These are phyloP conservation scores for Sphaerodactylus townsendi DNA, from an alignment of 2,113 vertebrate species.

Conservation along the genomic window DNA sequence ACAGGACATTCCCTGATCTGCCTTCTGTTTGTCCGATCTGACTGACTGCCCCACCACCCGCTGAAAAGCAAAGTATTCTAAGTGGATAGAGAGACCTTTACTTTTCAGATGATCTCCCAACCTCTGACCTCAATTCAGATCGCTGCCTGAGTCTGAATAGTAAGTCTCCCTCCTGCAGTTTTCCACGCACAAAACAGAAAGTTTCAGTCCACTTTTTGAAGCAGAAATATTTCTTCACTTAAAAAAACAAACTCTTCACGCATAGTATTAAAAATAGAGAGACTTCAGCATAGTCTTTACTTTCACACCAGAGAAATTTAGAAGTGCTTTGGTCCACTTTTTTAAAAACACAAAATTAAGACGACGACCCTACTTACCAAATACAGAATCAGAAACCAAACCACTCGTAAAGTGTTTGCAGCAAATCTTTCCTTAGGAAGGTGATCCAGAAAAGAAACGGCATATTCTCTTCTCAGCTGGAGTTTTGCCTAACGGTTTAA, in stretches of 20 bases:
- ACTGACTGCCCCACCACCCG: background rate
- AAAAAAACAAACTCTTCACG: background rate
- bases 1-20: background rate
- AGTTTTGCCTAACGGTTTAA: background rate
- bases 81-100: background rate
- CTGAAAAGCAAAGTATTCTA: background rate
- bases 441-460: background rate
- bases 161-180: background rate
- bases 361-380: constrained; percentile 47
- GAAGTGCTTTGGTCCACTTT: background rate
- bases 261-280: background rate
- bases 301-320: background rate
- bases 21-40: no score
- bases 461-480: background rate
- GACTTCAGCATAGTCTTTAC: background rate
- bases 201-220: background rate
- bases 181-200: background rate
- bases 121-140: background rate
- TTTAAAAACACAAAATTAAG: background rate
- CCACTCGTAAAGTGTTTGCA: constrained; percentile 54
- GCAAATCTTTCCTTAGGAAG: constrained; percentile 16
- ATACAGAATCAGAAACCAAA: constrained; percentile 47
- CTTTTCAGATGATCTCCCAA: background rate
- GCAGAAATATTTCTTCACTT: background rate
- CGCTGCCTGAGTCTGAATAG: background rate